phyloP scores from a whole-genome alignment of 1,140 invertebrate species.

The Ctenoplectra terminalis region DNA sequence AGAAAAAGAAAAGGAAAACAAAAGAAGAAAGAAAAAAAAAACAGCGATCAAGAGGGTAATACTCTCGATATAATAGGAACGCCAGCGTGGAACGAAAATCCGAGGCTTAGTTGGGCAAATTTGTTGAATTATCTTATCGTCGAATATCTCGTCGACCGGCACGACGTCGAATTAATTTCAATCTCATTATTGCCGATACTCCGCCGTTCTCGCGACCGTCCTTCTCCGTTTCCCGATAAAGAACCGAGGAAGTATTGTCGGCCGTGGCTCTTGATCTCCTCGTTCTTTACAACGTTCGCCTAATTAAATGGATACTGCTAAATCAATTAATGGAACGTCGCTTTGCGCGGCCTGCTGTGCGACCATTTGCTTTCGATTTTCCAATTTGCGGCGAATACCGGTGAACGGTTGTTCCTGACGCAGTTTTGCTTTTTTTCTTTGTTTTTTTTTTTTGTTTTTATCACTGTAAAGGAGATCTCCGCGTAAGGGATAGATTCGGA shows the following conservation, averaged over 20 bases:
- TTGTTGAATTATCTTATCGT: conserved; percentile 70
- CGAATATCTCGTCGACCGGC: conserved; percentile 56
- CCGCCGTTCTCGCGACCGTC: conserved; percentile 35
- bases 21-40: background rate
- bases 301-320: conserved; percentile 63
- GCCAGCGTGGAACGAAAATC: conserved; percentile 47
- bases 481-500: no score
- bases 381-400: background rate
- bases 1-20: no score
- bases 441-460: background rate
- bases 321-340: conserved; percentile 35
- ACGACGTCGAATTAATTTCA: conserved; percentile 71
- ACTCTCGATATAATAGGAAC: conserved; percentile 25
- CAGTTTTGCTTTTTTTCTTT: background rate
- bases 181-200: conserved; percentile 72
- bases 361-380: conserved; percentile 4
- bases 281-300: background rate
- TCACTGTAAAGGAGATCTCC: no score
- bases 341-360: background rate
- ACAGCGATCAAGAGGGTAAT: conserved; percentile 8
- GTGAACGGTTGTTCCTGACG: background rate
- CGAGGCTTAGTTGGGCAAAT: conserved; percentile 64
- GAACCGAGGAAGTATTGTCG: conserved; percentile 66
- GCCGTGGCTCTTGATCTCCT: conserved; percentile 21
- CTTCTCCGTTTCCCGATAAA: conserved; percentile 62